Evolutionary conservation across 1,140 invertebrate species (phyloP).

Genomic region (Zaprionus inermis): DNA sequence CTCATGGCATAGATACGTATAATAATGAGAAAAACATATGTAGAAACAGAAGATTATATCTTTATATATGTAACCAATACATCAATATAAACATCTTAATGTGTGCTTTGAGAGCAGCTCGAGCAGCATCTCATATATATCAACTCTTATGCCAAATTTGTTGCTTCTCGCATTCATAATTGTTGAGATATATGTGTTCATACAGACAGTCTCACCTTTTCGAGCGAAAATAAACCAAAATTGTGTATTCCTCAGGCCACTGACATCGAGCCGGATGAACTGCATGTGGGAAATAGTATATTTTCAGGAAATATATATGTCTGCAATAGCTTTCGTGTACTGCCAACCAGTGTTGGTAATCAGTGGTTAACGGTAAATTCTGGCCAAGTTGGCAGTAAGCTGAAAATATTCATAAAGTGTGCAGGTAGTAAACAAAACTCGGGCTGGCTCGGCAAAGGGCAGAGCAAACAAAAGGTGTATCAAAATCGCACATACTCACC

Average conservation of each 20-base stretch:
- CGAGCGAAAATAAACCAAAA: no score
- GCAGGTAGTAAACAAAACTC: constrained; percentile 41
- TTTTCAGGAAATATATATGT: not conserved
- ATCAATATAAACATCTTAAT: no score
- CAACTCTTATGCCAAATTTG: no score
- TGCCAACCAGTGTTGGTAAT: not conserved
- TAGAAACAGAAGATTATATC: no score
- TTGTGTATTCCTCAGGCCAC: not conserved
- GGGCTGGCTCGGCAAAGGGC: constrained; percentile 15
- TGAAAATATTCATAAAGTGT: constrained; percentile 37
- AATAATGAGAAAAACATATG: no score
- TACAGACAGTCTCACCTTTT: no score
- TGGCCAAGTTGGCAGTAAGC: not conserved
- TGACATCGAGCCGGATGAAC: not conserved
- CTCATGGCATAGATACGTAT: no score
- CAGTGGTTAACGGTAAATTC: not conserved
- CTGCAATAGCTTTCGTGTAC: not conserved
- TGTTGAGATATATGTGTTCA: no score
- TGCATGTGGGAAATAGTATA: not conserved
- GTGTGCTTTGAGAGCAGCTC: no score
- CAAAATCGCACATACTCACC: constrained; percentile 29
- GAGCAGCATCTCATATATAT: no score
- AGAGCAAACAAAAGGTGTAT: constrained; percentile 30
- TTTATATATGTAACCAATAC: no score
- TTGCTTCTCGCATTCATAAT: no score